Evolutionary conservation across 2,113 vertebrate species (phyloP).

Genomic region (Proterorhinus semilunaris): DNA sequence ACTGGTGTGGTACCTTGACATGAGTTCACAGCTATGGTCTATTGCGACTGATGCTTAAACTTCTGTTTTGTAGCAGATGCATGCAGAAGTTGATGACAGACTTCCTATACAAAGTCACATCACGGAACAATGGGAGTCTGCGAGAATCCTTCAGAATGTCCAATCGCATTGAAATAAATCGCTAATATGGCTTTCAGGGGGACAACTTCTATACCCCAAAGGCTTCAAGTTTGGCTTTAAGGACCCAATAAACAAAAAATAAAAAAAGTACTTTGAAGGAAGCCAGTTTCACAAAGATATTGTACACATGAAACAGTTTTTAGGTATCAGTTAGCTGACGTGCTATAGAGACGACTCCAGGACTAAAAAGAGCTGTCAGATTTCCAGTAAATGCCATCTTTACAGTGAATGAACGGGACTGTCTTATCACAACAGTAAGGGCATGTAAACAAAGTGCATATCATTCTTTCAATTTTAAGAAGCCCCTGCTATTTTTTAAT

Average conservation of each 20-base stretch:
- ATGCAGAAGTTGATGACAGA: conserved; percentile 79
- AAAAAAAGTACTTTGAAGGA: neutral
- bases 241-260: neutral
- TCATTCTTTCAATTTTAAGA: neutral
- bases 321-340: neutral
- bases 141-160: neutral
- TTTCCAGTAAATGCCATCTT: neutral
- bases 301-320: neutral
- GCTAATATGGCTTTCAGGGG: conserved; percentile 56
- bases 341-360: neutral
- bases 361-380: neutral
- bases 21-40: conserved; percentile 86
- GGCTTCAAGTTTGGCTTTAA: conserved; percentile 9
- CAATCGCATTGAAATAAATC: conserved; percentile 20
- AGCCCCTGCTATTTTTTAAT: neutral
- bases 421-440: neutral
- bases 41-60: conserved; percentile 67
- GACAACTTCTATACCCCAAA: conserved; percentile 10
- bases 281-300: conserved; percentile 6
- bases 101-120: neutral
- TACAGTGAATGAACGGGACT: neutral
- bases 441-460: conserved; percentile 4
- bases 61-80: conserved; percentile 78
- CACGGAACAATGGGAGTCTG: neutral
- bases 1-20: conserved; percentile 56